These are phyloP conservation scores for Agrilus biguttatus DNA, from an alignment of 2,888 invertebrate genomes.

Conservation along the genomic window DNA sequence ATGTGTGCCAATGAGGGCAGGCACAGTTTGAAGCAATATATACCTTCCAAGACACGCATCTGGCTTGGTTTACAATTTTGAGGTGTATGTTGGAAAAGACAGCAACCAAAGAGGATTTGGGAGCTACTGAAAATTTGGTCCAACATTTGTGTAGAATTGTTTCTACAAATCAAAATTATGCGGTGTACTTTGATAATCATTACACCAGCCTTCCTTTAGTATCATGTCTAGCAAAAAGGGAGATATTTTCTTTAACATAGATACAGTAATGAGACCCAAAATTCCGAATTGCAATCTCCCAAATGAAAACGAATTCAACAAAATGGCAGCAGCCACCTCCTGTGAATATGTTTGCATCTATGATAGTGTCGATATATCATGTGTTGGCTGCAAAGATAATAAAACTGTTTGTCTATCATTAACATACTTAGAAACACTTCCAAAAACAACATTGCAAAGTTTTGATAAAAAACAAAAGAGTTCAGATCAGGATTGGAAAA, in stretches of 20 bases:
- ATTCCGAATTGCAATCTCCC: conserved; percentile 20
- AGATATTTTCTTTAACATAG: conserved; percentile 17
- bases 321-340: conserved; percentile 13
- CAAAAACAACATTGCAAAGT: conserved; percentile 4
- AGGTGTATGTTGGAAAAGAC: conserved; percentile 18
- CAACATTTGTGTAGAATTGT: conserved; percentile 18
- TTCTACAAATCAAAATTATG: conserved; percentile 17
- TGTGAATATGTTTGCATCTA: conserved; percentile 13
- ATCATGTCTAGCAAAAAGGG: conserved; percentile 14
- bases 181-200: conserved; percentile 22
- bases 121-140: conserved; percentile 19
- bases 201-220: conserved; percentile 17
- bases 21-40: no score
- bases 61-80: conserved; percentile 20
- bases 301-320: conserved; percentile 15
- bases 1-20: no score
- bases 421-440: conserved; percentile 9
- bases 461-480: conserved; percentile 10
- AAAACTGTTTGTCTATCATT: conserved; percentile 14
- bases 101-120: conserved; percentile 16
- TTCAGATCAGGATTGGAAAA: no score
- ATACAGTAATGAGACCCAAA: conserved; percentile 19
- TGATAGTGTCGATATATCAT: conserved; percentile 11
- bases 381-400: conserved; percentile 14
- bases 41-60: no score